Base-by-base conservation (phyloP, 2,797 vertebrate species). In the Cirrhinus mrigala region DNA sequence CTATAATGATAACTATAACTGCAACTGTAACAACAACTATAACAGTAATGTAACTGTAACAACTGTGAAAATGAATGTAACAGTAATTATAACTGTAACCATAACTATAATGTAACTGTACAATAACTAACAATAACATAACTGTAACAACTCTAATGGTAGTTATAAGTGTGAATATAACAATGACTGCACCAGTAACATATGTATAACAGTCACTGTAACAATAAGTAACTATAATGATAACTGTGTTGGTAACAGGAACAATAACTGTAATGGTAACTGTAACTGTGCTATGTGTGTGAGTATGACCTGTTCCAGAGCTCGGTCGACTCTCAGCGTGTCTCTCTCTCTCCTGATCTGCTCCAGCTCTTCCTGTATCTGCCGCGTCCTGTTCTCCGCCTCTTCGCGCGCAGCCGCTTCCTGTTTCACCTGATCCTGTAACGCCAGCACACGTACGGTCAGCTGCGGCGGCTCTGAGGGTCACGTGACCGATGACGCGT, bases 291-390 rank as follows among this genome's bases (percentile, higher is more conserved):
- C 44, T 15, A 33, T 70, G 60, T 37, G 60, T 33, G 75, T 46
- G 69, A n/a, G n/a, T n/a, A n/a, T 46, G 33, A 92, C 79, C 85
- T 91, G 84, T 40, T 82, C 92, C 88, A 96, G 81, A 60, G 92
- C 94, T 87, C 92, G 92, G 40, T 96, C 94, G 92, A 94, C 92
- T 71, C 93, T 93, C 84, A 93, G 84, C 0, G 90, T 78, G 0
- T 96, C 95, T 78, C 92, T 92, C 85, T 95, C 95, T 20, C 93
- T 89, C 81, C 93, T 93, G 22, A 93, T 74, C 12, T 87, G 85
- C 60, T 80, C 92, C 66, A 94, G 68, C 6, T 95, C 92, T 1
- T 91, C 74, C 81, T 93, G 93, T 4, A 89, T 80, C 37, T 91
- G 82, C 1, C 77, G 64, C 60, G 94, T 70, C 33, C 86, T 89